A percentile compares a stretch with the other conserved stretches of the same genome.
Evolutionary conservation across 1,140 invertebrate species (phyloP).

Genomic region (Parasteatoda tepidariorum): DNA sequence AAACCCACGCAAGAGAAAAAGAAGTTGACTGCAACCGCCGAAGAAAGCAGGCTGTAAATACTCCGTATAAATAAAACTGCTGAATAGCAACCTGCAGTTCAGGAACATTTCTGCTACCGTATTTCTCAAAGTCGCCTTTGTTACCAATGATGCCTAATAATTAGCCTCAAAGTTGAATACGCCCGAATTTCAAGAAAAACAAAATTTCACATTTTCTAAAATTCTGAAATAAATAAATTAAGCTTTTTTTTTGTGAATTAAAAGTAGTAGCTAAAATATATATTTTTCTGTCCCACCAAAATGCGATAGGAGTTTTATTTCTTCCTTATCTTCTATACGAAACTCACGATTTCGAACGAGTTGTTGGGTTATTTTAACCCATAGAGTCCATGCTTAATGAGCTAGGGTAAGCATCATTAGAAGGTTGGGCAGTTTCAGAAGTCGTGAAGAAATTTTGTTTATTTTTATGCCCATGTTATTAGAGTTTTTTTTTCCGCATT

Average conservation of each 20-base stretch:
- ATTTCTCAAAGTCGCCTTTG: neutral
- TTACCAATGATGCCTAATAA: constrained; percentile 7
- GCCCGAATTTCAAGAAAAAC: constrained; percentile 34
- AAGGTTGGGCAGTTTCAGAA: neutral
- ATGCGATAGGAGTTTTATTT: neutral
- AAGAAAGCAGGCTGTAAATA: constrained; percentile 15
- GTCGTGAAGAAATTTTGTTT: constrained; percentile 58
- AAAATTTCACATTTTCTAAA: neutral
- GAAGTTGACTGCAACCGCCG: neutral
- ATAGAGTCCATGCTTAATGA: constrained; percentile 46
- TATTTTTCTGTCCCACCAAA: too few relatives aligned
- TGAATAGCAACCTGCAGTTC: constrained; percentile 22
- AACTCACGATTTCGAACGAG: neutral
- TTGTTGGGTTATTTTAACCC: constrained; percentile 47
- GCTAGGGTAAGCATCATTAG: constrained; percentile 31
- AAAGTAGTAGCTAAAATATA: too few relatives aligned
- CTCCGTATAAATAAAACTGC: constrained; percentile 25
- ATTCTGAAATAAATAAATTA: neutral
- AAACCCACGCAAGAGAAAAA: neutral
- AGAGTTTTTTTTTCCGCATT: constrained; percentile 17
- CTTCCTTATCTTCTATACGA: neutral
- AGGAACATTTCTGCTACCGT: constrained; percentile 17
- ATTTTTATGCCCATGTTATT: constrained; percentile 37
- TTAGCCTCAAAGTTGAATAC: constrained; percentile 30
- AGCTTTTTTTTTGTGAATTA: too few relatives aligned